Base-by-base conservation (phyloP, 2,888 invertebrate species). In the Ypsolopha scabrella region DNA sequence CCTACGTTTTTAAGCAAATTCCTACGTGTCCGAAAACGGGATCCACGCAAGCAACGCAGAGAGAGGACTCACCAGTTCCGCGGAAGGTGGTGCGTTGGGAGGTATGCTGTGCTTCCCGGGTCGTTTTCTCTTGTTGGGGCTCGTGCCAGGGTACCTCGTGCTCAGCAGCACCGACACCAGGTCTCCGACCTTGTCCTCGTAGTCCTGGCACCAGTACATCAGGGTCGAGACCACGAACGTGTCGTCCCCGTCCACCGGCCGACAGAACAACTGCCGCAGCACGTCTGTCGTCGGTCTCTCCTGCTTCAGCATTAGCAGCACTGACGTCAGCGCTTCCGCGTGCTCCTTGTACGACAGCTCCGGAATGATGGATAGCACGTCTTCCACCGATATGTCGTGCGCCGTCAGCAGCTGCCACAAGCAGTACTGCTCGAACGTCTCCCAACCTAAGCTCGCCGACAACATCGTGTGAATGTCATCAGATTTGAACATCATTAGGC, bases 371-470 rank as follows among this genome's bases (percentile, higher is more conserved):
- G 95, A 93, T 67, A 96, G 81, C 58, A 98, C 92, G 68, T 94
- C 93, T 67, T 97, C 96, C n/a, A 97, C 90, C 51, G 96, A 93
- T 69, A 98, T 94, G 73, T 96, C 95, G 73, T 98, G 98, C 43
- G 97, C 97, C 59, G 94, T 92, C 48, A 98, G 90, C 53, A 99
- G 88, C 78, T 98, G 98, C 99, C 99, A 99, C 46, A 99, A 89
- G 75, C 97, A 98, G 72, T 95, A 93, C 78, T 99, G 99, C 76
- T 99, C 98, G 63, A 97, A 95, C 2, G 98, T 97, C 80, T 99
- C 98, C 96, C 98, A 99, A 53, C 91, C 90, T 52, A 99, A 87
- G 66, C 96, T 98, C 44, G 93, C 92, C 55, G 93, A 93, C 61
- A 95, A 77, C 74, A 95, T 89, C 43, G 90, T 87, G 53, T 91